A percentile compares a stretch with the other conserved stretches of the same genome.
Evolutionary conservation across 2,113 vertebrate species (phyloP).

Genomic region (Alectura lathami): DNA sequence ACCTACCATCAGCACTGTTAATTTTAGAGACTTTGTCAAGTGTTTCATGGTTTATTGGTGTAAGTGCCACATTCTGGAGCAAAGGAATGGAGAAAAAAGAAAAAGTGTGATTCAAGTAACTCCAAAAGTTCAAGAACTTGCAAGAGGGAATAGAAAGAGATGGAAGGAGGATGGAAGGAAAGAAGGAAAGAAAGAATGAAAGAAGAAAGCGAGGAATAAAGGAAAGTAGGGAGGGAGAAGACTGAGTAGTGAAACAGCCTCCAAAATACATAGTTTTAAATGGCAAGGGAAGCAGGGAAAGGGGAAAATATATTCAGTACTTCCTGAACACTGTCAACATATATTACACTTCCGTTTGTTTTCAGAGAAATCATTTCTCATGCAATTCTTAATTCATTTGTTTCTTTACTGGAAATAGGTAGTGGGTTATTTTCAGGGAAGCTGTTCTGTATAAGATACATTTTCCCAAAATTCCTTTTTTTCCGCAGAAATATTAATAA

Average conservation of each 20-base stretch:
- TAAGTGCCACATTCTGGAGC: not conserved
- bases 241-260: not conserved
- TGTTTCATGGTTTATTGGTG: not conserved
- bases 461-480: not conserved
- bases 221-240: not conserved
- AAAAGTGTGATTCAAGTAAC: not conserved
- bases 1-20: not conserved
- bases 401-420: not conserved
- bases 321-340: fast-evolving
- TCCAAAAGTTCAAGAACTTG: not conserved
- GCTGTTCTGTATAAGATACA: not conserved
- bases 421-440: not conserved
- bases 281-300: not conserved
- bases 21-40: not conserved
- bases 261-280: not conserved
- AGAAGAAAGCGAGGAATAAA: not conserved
- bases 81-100: not conserved
- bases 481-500: not conserved
- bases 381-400: not conserved
- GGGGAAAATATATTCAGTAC: not conserved
- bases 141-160: not conserved
- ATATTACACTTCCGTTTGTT: not conserved
- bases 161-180: not conserved
- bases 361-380: not conserved
- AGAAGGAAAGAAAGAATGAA: not conserved